A percentile compares a stretch with the other conserved stretches of the same genome.
These are phyloP conservation scores for Caenorhabditis becei DNA, from an alignment of 2,888 invertebrate genomes.

Conservation along the genomic window DNA sequence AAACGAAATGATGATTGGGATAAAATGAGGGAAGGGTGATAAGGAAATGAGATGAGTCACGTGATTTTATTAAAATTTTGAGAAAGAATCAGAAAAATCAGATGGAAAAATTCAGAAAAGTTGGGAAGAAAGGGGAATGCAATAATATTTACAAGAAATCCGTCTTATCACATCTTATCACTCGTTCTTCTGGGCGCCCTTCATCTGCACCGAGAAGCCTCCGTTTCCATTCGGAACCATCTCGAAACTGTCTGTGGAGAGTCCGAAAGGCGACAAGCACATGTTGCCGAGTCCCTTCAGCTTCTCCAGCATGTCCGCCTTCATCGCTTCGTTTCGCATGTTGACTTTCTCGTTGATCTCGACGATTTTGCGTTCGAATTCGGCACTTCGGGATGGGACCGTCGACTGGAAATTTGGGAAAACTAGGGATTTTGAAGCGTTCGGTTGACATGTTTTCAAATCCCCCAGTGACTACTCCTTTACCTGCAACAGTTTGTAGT, in stretches of 20 bases:
- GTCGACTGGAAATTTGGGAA: conserved; percentile 12
- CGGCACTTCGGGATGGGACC: conserved; percentile 26
- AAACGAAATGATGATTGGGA: too few species aligned
- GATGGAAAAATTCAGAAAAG: too few species aligned
- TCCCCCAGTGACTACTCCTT: too few species aligned
- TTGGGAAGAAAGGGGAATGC: too few species aligned
- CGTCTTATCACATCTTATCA: too few species aligned
- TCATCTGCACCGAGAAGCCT: conserved; percentile 78
- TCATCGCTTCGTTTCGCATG: conserved; percentile 71
- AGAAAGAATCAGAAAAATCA: not conserved
- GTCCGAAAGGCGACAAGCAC: conserved; percentile 75
- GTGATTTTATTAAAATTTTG: too few species aligned
- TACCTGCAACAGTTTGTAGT: conserved; percentile 67
- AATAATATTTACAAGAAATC: not conserved
- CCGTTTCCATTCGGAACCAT: conserved; percentile 75
- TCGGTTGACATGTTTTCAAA: conserved; percentile 7
- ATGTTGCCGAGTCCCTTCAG: conserved; percentile 70
- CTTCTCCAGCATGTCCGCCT: conserved; percentile 75
- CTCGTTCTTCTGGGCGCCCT: conserved; percentile 55
- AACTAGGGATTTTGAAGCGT: not conserved
- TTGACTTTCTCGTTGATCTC: conserved; percentile 57
- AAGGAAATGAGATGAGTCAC: too few species aligned
- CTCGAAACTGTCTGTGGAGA: conserved; percentile 77
- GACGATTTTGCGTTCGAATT: conserved; percentile 49
- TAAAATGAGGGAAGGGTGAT: too few species aligned